Base-by-base conservation (phyloP, 2,113 vertebrate genomes). In the Charina bottae region DNA sequence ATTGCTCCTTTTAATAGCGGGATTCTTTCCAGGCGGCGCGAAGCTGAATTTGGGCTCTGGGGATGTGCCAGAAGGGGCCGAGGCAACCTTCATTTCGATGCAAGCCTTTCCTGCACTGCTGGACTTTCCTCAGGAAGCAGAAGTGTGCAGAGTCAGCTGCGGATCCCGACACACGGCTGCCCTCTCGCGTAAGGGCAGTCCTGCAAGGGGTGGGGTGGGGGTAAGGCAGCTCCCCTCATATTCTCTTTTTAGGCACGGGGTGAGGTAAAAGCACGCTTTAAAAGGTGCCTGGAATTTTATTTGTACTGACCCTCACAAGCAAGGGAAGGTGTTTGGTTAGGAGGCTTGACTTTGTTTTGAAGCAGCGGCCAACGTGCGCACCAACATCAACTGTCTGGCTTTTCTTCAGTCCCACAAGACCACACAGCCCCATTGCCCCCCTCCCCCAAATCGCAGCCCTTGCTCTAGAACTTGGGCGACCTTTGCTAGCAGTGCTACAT, bases 71-170 rank as follows among this genome's bases (percentile, higher is more conserved):
- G 13, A 10, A 2, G 0, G 83, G 0, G 0, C 1, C 0, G 89
- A 89, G 59, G 93, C 54, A 0, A 0, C 92, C 0, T 99, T 98
- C 95, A 98, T 99, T 94, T 97, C 98, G 2, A 98, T 99, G 93
- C 99, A 99, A 96, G 97, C 99, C 0, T 98, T 99, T 94, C 99
- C 99, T 0, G 99, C 99, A 0, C 93, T 99, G 53, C 93, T 99
- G 94, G 99, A 99, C 11, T 95, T 99, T 62, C 98, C 98, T 0
- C 91, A 96, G 13, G 97, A 96, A 4, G 93, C 95, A 54, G 98
- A 98, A 53, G 96, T 98, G 37, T 83, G 46, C 49, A n/a, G 53
- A 1, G 97, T 98, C 95, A 98, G 98, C 98, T 99, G 99, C 2
- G 99, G 99, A 17, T 99, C 98, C 49, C 98, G 98, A 5, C 99